A percentile compares a stretch with the other conserved stretches of the same genome.
Evolutionary conservation across 35 echinoderm and acorn worm species (phyloP).

Genomic region (Heliocidaris erythrogramma): DNA sequence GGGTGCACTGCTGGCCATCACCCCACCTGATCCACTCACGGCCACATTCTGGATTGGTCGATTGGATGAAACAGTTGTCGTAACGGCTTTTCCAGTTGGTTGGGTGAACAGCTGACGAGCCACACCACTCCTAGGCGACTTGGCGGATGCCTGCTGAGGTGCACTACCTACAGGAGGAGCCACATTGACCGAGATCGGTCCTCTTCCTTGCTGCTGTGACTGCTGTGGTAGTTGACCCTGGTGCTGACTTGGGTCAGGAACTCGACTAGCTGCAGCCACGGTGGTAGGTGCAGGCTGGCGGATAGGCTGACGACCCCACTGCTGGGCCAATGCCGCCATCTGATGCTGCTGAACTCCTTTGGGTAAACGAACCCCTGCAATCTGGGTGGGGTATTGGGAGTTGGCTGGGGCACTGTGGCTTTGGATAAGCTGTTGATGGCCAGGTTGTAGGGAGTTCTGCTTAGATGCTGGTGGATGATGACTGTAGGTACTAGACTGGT

Average conservation of each 20-base stretch:
- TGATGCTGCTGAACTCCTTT: conserved; percentile 30
- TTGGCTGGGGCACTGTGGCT: conserved; percentile 44
- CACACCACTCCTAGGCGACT: conserved; percentile 33
- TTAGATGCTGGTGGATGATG: background rate
- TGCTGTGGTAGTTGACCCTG: background rate
- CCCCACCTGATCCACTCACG: background rate
- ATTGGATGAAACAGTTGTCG: conserved; percentile 18
- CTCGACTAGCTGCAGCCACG: background rate
- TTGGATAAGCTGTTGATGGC: conserved; percentile 36
- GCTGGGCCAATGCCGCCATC: conserved; percentile 44
- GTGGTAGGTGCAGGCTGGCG: background rate
- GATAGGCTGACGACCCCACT: conserved; percentile 31
- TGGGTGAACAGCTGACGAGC: conserved; percentile 63
- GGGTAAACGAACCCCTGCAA: background rate
- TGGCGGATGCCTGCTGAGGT: conserved; percentile 30
- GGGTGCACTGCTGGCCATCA: conserved; percentile 31
- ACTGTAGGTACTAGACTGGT: conserved; percentile 15
- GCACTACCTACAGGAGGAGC: background rate
- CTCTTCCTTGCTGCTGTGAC: background rate
- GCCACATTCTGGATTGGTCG: conserved; percentile 39
- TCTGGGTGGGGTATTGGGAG: conserved; percentile 20
- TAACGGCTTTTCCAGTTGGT: conserved; percentile 8
- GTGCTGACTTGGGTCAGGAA: background rate
- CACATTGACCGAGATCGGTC: background rate
- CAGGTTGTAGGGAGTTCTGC: background rate